Base-by-base conservation (phyloP, 2,113 vertebrate species). In the Sorex araneus region DNA sequence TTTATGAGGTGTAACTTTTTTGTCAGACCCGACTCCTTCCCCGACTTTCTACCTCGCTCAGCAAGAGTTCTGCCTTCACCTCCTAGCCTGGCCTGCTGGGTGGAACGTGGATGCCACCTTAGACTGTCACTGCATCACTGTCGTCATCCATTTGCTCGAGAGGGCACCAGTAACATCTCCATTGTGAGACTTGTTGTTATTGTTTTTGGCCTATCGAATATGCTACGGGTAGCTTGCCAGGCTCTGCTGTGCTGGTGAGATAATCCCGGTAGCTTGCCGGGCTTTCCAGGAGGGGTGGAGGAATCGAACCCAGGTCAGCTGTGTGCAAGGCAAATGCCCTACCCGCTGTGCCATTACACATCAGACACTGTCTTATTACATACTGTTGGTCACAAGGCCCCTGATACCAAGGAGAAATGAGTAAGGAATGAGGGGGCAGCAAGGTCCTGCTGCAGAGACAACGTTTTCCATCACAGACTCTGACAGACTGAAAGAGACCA, bases 1-100 rank as follows among this genome's bases (percentile, higher is more conserved):
- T 74, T 63, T 86, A 71, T 40, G 74, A 79, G 60, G 47, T 47
- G 8, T 83, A 25, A 91, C 16, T 88, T 69, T 71, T 40, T 93
- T n/a, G 30, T 77, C 32, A 30, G 34, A 30, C 18, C 0, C 67
- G 54, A 84, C 50, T 90, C n/a, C n/a, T 18, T 88, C 15, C 45
- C 47, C 18, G 15, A 30, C 40, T 57, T 43, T 74, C 32, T 7
- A 23, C 19, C 43, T 71, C 40, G 74, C 64, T 87, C 67, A 0
- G 36, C 8, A 4, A 45, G 90, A 87, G 75, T 78, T 75, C 18
- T 12, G 25, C 27, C 78, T 70, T 89, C 0, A 1, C 32, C 32
- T 71, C 45, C 81, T 8, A 45, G 8, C 13, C 50, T 23, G 7
- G 76, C 28, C 54, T 57, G 23, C 73, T 60, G 69, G 75, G 3